Percentiles rank a stretch among this genome's conserved stretches.
Conservation (phyloP, 2,113 vertebrate genomes). For the Microcebus griseorufus region DNA sequence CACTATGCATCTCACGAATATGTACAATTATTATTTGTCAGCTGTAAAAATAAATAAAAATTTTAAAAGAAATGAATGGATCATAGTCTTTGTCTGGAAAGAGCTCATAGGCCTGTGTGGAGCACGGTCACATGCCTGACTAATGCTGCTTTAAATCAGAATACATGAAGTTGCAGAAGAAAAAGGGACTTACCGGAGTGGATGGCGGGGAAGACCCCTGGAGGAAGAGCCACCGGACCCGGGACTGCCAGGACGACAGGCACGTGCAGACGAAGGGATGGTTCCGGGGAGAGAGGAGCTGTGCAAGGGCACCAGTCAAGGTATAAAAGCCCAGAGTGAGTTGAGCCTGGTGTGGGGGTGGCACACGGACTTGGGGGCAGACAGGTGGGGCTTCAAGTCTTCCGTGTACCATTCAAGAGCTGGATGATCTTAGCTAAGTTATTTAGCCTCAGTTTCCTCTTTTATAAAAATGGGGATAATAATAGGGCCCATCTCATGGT, state of each 20-base stretch:
- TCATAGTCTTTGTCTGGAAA: not conserved
- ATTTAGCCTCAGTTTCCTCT: not conserved
- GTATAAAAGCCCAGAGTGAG: not conserved
- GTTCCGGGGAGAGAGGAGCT: not conserved
- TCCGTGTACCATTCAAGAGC: not conserved
- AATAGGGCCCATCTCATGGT: not conserved
- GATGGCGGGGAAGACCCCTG: accelerated
- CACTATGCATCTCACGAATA: not conserved
- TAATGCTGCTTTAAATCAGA: not conserved
- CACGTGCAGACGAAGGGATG: not conserved
- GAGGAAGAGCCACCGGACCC: not conserved
- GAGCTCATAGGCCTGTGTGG: not conserved
- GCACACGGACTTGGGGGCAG: not conserved
- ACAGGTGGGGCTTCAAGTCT: not conserved
- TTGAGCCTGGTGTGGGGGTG: not conserved
- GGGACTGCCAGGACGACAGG: not conserved
- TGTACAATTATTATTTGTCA: not conserved
- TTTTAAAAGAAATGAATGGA: not conserved
- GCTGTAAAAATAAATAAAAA: not conserved
- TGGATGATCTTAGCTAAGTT: not conserved
- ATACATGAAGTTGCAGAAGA: not conserved
- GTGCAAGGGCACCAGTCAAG: not conserved
- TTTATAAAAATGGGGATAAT: not conserved
- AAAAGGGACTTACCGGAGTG: not conserved
- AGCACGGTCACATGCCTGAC: not conserved